phyloP scores from a whole-genome alignment of 2,797 vertebrate species.

The Muraenolepis orangiensis region DNA sequence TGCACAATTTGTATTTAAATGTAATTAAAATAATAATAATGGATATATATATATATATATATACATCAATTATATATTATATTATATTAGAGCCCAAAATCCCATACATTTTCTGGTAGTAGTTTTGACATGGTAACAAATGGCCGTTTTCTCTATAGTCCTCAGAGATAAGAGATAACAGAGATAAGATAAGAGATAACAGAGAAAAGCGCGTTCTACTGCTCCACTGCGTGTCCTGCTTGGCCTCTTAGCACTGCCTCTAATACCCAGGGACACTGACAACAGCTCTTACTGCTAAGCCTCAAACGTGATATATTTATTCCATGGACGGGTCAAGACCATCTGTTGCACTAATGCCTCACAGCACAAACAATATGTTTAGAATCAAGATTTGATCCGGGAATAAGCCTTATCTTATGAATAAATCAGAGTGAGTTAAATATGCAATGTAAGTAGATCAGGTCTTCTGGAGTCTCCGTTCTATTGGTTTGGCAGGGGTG shows the following conservation, averaged over 20 bases:
- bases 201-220: background rate
- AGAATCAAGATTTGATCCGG: slow-evolving; percentile 73
- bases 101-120: background rate
- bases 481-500: slow-evolving; percentile 36
- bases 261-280: slow-evolving; percentile 15
- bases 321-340: slow-evolving; percentile 39
- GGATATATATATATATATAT: background rate
- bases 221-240: slow-evolving; percentile 25
- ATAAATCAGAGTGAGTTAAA: slow-evolving; percentile 74
- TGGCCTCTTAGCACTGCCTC: slow-evolving; percentile 32
- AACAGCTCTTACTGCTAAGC: slow-evolving; percentile 18
- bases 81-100: background rate
- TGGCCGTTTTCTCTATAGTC: background rate
- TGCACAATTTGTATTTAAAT: slow-evolving; percentile 18
- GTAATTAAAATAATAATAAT: background rate
- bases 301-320: slow-evolving; percentile 43
- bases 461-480: slow-evolving; percentile 57
- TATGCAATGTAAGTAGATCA: slow-evolving; percentile 78
- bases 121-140: background rate
- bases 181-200: too few relatives aligned
- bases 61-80: background rate
- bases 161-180: too few relatives aligned
- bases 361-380: slow-evolving; percentile 74
- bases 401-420: slow-evolving; percentile 75
- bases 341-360: slow-evolving; percentile 68